Conservation (phyloP, 1,140 invertebrate species). For the Armadillidium nasatum region DNA sequence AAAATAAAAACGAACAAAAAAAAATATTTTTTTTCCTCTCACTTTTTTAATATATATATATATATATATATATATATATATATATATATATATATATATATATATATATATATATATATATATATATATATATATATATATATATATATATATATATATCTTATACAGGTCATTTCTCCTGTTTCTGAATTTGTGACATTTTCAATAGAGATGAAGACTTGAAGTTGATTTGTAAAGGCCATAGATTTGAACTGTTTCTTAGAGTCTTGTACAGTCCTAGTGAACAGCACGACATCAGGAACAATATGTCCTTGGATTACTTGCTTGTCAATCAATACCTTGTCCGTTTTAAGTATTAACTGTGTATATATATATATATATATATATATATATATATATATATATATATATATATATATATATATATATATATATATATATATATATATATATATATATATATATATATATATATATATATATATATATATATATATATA, state of each 20-base stretch:
- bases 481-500: too few relatives aligned
- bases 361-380: constrained; percentile 10
- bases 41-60: too few relatives aligned
- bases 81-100: constrained; percentile 8
- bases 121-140: constrained; percentile 13
- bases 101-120: constrained; percentile 16
- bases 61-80: not conserved
- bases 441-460: too few relatives aligned
- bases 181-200: constrained; percentile 40
- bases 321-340: constrained; percentile 67
- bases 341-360: constrained; percentile 4
- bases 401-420: not conserved
- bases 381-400: constrained; percentile 14
- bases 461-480: too few relatives aligned
- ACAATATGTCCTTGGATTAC: constrained; percentile 89
- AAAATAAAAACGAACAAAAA: too few relatives aligned
- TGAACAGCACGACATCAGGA: constrained; percentile 77
- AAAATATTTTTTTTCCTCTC: too few relatives aligned
- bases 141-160: constrained; percentile 10
- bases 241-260: constrained; percentile 65
- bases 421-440: too few relatives aligned
- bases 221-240: constrained; percentile 73
- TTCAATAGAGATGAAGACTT: constrained; percentile 59
- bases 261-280: constrained; percentile 62
- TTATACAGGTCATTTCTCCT: constrained; percentile 26